Conservation (phyloP, 2,888 invertebrate genomes). For the Ectobius pallidus region DNA sequence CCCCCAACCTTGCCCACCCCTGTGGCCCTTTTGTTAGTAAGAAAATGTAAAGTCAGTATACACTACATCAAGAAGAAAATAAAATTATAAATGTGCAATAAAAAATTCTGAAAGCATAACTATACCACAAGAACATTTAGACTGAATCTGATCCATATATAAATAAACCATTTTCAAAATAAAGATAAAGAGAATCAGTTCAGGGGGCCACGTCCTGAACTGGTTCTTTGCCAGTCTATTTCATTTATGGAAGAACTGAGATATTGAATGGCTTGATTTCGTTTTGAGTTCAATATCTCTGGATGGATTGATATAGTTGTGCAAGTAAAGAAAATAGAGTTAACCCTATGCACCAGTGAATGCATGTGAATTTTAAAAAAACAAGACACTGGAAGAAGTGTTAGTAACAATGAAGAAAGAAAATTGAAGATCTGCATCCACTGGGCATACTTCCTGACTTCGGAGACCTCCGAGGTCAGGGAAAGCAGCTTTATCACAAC, state of each 20-base stretch:
- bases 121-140: no score
- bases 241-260: slow-evolving; percentile 4
- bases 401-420: slow-evolving; percentile 4
- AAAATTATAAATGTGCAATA: not conserved
- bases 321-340: not conserved
- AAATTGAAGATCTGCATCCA: slow-evolving; percentile 16
- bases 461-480: not conserved
- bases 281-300: not conserved
- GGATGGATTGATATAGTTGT: not conserved
- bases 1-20: not conserved
- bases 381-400: not conserved
- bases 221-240: not conserved
- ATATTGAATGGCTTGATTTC: not conserved
- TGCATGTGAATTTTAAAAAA: slow-evolving; percentile 4
- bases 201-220: slow-evolving; percentile 26
- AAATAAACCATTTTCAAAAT: not conserved
- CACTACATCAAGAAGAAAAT: not conserved
- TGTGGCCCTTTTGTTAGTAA: slow-evolving; percentile 10
- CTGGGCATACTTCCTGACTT: slow-evolving; percentile 22
- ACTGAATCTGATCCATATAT: not conserved
- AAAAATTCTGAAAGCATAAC: not conserved
- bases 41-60: no score
- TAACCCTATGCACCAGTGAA: slow-evolving; percentile 23
- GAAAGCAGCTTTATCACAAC: slow-evolving; percentile 19
- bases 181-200: not conserved